Conservation (phyloP, 2,113 vertebrate genomes). For the Ranitomeya imitator region DNA sequence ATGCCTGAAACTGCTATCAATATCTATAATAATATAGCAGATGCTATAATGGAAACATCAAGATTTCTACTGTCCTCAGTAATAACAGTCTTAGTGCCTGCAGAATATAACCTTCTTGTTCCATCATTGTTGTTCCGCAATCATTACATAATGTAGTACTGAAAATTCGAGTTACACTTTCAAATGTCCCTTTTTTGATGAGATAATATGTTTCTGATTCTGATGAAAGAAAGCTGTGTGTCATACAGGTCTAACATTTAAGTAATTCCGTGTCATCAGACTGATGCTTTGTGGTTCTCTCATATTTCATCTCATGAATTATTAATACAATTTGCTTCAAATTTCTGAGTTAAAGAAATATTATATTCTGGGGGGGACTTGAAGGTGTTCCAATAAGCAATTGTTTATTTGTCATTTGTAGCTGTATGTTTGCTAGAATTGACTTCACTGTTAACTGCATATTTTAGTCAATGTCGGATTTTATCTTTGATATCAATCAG, state of each 20-base stretch:
- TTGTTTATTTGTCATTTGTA: slow-evolving; percentile 3
- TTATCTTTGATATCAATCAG: not conserved
- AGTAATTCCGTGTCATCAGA: slow-evolving; percentile 37
- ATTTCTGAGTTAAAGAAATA: slow-evolving; percentile 17
- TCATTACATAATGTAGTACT: slow-evolving; percentile 35
- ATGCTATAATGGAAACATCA: slow-evolving; percentile 6
- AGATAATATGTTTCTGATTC: slow-evolving; percentile 34
- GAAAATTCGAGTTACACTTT: slow-evolving; percentile 36
- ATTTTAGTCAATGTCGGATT: not conserved
- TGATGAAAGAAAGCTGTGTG: slow-evolving; percentile 40
- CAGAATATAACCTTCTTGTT: slow-evolving; percentile 28
- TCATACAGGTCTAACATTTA: slow-evolving; percentile 24
- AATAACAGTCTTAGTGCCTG: slow-evolving; percentile 20
- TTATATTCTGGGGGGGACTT: not conserved
- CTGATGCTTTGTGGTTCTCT: not conserved
- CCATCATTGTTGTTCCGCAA: slow-evolving; percentile 19
- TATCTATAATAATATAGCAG: slow-evolving; percentile 30
- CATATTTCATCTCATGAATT: slow-evolving; percentile 38
- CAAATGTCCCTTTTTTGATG: slow-evolving; percentile 33
- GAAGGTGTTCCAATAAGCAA: not conserved
- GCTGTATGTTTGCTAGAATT: not conserved
- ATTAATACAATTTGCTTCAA: slow-evolving; percentile 23
- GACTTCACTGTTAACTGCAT: not conserved
- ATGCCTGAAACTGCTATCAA: slow-evolving; percentile 15
- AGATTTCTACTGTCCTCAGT: slow-evolving; percentile 15